Evolutionary conservation across 2,888 invertebrate species (phyloP), one percentile per base, ranked within the genome.

Genomic region (Germaria angustata): DNA sequence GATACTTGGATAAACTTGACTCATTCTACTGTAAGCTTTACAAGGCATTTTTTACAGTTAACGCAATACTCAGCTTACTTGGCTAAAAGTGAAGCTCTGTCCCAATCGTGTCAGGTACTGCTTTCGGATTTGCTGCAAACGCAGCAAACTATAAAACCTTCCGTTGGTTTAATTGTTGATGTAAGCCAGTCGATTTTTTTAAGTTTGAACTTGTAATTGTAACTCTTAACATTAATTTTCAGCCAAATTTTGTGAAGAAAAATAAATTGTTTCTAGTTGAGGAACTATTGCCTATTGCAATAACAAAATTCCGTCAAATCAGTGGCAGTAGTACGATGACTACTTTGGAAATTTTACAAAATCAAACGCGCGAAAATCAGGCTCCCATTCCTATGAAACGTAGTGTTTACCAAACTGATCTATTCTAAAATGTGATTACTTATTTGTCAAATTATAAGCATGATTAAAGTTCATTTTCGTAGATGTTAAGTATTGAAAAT

Each of bases 1-100:
- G 91, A 91, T 32, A 91, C 92, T 2, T 91, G 91, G 90, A 87
- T 91, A 2, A 91, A 90, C 84, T 84, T 92, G 2, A 90, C 91
- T 0, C 92, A 91, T 73, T 90, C 91, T 7, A 91, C 90, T 2
- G 87, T 91, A 3, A 89, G 88, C 24, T 92, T 91, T 69, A 89
- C 90, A 17, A 86, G 91, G 1, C 90, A 91, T 79, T 91, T 87
- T 66, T 84, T 91, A 2, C 90, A 88, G 17, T 85, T 91, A 11
- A 90, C 90, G 1, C 89, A 91, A 17, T 87, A 91, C 71, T 92
- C 91, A 36, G 91, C 87, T 1, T 88, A 88, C 73, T 84, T 91
- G 79, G 91, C 89, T n/a, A 91, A 90, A 65, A 90, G 89, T 57
- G 91, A 91, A 79, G 87, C 89, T 0, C 76, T 92, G 5, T 84